Percentiles rank a stretch among this genome's conserved stretches.
phyloP scores from a whole-genome alignment of 2,113 vertebrate genomes.

The Prolemur simus region DNA sequence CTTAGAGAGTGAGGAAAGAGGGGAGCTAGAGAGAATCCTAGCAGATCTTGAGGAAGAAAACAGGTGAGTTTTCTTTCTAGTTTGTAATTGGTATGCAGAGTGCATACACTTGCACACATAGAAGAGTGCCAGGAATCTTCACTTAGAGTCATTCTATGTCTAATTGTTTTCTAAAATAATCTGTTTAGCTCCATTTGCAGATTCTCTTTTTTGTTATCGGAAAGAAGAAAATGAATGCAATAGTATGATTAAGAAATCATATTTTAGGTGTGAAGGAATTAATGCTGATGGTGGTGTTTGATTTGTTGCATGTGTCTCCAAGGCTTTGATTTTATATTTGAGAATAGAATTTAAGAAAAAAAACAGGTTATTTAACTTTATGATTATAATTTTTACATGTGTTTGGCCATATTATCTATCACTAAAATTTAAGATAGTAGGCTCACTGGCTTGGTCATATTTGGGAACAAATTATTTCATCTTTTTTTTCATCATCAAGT shows the following conservation, averaged over 20 bases:
- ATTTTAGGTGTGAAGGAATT: slow-evolving; percentile 45
- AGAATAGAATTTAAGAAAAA: slow-evolving; percentile 54
- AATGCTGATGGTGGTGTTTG: not conserved
- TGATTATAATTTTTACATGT: slow-evolving; percentile 34
- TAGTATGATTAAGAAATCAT: not conserved
- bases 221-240: slow-evolving; percentile 50
- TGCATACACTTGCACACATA: slow-evolving; percentile 48
- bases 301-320: slow-evolving; percentile 60
- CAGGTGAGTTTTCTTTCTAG: slow-evolving; percentile 86
- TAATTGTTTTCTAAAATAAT: slow-evolving; percentile 67
- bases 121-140: slow-evolving; percentile 64
- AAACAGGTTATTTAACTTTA: slow-evolving; percentile 23
- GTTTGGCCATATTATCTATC: not conserved
- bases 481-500: slow-evolving; percentile 24
- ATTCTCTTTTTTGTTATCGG: not conserved
- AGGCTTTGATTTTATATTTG: slow-evolving; percentile 49
- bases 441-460: slow-evolving; percentile 10
- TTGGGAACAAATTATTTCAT: slow-evolving; percentile 34
- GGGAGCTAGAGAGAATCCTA: slow-evolving; percentile 97
- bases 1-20: slow-evolving; percentile 98
- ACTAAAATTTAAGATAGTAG: slow-evolving; percentile 50
- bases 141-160: slow-evolving; percentile 61
- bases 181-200: slow-evolving; percentile 62
- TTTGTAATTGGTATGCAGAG: slow-evolving; percentile 72
- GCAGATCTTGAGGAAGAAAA: slow-evolving; percentile 98